phyloP scores from a whole-genome alignment of 2,113 vertebrate species.

The Struthidea cinerea region DNA sequence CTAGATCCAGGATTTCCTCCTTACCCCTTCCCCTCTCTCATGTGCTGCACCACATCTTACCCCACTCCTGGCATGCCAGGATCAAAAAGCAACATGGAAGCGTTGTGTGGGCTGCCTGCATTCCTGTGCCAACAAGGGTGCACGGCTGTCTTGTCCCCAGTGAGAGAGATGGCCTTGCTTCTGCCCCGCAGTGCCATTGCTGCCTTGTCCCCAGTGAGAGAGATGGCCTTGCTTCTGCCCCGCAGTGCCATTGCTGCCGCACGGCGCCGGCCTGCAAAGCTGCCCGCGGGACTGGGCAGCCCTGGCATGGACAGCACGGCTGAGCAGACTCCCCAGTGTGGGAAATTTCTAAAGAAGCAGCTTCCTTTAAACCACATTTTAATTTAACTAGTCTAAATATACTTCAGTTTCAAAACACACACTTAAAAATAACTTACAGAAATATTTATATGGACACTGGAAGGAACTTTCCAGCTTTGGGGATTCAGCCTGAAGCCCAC shows the following conservation, averaged over 20 bases:
- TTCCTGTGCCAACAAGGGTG: background rate
- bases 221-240: background rate
- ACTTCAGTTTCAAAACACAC: constrained; percentile 58
- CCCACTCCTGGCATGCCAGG: background rate
- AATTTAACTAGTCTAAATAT: constrained; percentile 63
- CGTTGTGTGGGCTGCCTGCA: background rate
- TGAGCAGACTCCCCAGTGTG: constrained; percentile 22
- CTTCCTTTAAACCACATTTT: constrained; percentile 52
- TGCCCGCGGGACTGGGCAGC: background rate
- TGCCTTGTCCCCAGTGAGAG: background rate
- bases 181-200: background rate
- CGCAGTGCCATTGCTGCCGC: rapidly evolving
- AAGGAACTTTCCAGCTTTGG: constrained; percentile 50
- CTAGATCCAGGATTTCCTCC: background rate
- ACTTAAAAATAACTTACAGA: constrained; percentile 65
- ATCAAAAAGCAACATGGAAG: background rate
- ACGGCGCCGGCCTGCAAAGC: rapidly evolving
- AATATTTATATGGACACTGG: constrained; percentile 46
- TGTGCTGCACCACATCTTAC: background rate
- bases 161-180: background rate
- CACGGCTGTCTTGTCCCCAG: rapidly evolving
- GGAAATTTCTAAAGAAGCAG: constrained; percentile 53
- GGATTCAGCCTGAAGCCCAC: constrained; percentile 1
- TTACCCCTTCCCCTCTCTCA: background rate
- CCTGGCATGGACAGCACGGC: background rate